Evolutionary conservation across 92 coral and sea anemone species (phyloP).

Genomic region (Plumapathes pennacea): DNA sequence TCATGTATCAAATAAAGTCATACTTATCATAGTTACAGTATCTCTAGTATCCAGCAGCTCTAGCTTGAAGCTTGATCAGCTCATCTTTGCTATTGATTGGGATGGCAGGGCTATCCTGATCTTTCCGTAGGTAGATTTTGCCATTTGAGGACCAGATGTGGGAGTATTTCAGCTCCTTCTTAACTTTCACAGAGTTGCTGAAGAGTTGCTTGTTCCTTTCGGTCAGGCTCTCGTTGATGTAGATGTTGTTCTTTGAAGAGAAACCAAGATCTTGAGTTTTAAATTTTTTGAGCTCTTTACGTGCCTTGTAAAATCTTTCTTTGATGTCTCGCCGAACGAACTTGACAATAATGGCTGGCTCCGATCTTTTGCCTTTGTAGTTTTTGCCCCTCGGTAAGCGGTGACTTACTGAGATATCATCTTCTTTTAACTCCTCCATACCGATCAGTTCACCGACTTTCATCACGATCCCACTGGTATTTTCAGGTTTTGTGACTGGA

Average conservation of each 20-base stretch:
- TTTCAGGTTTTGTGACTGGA: not conserved
- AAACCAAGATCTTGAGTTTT: constrained; percentile 39
- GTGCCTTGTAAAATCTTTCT: constrained; percentile 21
- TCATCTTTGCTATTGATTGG: not conserved
- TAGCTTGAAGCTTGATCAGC: constrained; percentile 2
- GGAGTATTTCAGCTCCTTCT: not conserved
- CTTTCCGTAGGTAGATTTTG: constrained; percentile 3
- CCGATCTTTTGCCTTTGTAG: constrained; percentile 23
- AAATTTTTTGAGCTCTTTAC: constrained; percentile 10
- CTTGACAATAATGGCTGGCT: constrained; percentile 50
- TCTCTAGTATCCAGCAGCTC: too few relatives aligned
- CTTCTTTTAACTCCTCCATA: constrained; percentile 2
- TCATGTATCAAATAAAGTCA: too few relatives aligned
- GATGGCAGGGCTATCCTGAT: not conserved
- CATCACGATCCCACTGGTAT: not conserved
- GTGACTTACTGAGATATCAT: constrained; percentile 43
- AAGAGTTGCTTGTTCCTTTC: constrained; percentile 9
- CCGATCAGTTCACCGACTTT: not conserved
- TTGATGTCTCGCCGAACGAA: constrained; percentile 34
- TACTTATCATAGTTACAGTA: too few relatives aligned
- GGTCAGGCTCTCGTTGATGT: constrained; percentile 28
- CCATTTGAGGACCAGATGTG: constrained; percentile 4
- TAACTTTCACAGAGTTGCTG: not conserved
- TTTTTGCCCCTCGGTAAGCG: constrained; percentile 27
- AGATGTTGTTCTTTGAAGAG: constrained; percentile 8